Base-by-base conservation (phyloP, 2,888 invertebrate species). In the Molorchus minor region DNA sequence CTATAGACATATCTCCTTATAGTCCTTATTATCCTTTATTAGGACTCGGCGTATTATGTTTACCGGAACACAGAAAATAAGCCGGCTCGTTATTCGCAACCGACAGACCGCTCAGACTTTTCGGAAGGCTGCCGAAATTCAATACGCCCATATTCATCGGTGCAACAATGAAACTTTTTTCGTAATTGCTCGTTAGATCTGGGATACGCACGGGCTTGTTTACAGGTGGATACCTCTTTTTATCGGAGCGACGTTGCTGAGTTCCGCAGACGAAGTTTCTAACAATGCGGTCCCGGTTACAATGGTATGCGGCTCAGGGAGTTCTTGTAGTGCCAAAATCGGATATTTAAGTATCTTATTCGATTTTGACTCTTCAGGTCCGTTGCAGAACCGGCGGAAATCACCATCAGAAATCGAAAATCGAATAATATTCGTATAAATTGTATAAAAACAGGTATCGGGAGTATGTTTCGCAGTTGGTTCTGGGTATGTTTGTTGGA, bases 11-110 rank as follows among this genome's bases (percentile, higher is more conserved):
- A 65, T 52, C 62, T 64, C 68, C 65, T n/a, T n/a, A n/a, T n/a
- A n/a, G n/a, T n/a, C n/a, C n/a, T n/a, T 70, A 72, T 74, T 72
- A 74, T 71, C 71, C 70, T 66, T 68, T 66, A 71, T 71, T 73
- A 72, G 71, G 67, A 68, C 64, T 57, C 58, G 63, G 59, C 17
- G 64, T 65, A 67, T 68, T 68, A 63, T 68, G 61, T 67, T 67
- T 61, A 61, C 62, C 52, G 49, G 60, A 51, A 47, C 12, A 44
- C 69, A 67, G 68, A 62, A 71, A 74, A 74, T 73, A 72, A 71
- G 72, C 64, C 53, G 61, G 68, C 69, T 75, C 73, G 74, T 75
- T 75, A 75, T 70, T n/a, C 69, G 70, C 70, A 74, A 71, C 72
- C 69, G 70, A 61, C 70, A 68, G 68, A 72, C 71, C 68, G 71